A percentile compares a stretch with the other conserved stretches of the same genome.
Conservation (phyloP, 2,113 vertebrate species). For the Cygnus buccinator region DNA sequence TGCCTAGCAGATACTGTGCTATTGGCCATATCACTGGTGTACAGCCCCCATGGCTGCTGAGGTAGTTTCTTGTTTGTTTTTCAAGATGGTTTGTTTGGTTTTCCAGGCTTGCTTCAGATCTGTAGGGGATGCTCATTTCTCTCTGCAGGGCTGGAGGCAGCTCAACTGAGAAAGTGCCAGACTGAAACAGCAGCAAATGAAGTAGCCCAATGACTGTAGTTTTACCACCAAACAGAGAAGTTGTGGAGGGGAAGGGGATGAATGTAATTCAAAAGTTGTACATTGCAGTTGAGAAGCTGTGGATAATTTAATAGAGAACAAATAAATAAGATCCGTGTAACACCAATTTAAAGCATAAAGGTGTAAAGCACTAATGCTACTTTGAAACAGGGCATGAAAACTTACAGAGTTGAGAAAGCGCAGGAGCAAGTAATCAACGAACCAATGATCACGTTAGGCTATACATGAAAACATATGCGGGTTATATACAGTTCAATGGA, state of each 20-base stretch:
- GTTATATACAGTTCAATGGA: background rate
- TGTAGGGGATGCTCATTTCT: background rate
- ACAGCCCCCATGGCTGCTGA: background rate
- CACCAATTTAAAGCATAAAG: background rate
- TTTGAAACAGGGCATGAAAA: background rate
- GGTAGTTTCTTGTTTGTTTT: background rate
- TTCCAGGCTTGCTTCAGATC: background rate
- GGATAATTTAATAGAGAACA: background rate
- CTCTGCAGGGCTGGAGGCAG: background rate
- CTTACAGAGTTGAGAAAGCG: background rate
- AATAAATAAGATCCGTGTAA: background rate
- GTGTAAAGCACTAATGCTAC: background rate
- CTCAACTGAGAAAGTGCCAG: background rate
- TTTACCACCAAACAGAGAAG: background rate
- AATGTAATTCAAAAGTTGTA: background rate
- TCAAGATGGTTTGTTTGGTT: background rate
- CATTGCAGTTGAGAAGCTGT: background rate
- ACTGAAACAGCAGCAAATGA: background rate
- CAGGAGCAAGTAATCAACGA: background rate
- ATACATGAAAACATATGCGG: background rate
- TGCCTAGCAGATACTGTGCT: background rate
- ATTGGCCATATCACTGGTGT: rapidly evolving
- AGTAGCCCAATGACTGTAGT: rapidly evolving
- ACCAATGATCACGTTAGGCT: background rate
- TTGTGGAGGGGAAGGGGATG: background rate